Percentiles rank a stretch among this genome's conserved stretches.
Evolutionary conservation across 2,888 invertebrate genomes (phyloP).

Genomic region (Leucophenga maculata): DNA sequence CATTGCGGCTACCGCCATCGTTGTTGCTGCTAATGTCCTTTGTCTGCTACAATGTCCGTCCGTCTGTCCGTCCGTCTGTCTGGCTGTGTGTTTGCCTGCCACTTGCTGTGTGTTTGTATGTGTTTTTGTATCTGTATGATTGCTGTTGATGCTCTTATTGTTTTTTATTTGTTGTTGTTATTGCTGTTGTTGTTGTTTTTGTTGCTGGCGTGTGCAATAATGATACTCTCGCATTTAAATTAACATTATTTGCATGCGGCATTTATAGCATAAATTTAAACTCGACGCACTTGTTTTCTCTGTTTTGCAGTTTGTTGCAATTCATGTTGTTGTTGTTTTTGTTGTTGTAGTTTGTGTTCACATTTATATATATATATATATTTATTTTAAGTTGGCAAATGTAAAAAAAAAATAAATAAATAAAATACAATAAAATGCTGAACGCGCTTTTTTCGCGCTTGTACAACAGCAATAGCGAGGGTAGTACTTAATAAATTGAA

Average conservation of each 20-base stretch:
- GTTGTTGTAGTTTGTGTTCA: slow-evolving; percentile 29
- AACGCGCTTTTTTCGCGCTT: not conserved
- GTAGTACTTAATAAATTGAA: not conserved
- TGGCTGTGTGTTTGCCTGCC: not conserved
- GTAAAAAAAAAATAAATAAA: slow-evolving; percentile 8
- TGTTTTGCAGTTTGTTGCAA: slow-evolving; percentile 15
- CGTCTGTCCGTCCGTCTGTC: not conserved
- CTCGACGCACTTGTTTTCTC: slow-evolving; percentile 24
- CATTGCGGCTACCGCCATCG: slow-evolving; percentile 30
- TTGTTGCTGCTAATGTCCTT: slow-evolving; percentile 38
- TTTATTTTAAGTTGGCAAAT: slow-evolving; percentile 35
- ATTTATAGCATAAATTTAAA: slow-evolving; percentile 59
- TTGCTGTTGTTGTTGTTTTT: not conserved
- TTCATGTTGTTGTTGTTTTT: slow-evolving; percentile 1
- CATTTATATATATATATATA: not conserved
- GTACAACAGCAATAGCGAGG: not conserved
- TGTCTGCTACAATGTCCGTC: not conserved
- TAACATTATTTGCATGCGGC: slow-evolving; percentile 63
- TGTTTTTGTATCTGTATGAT: not conserved
- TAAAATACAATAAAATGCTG: no score
- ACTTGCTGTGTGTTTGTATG: not conserved
- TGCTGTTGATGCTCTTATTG: not conserved
- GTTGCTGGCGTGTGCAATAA: slow-evolving; percentile 30
- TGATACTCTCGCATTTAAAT: slow-evolving; percentile 60
- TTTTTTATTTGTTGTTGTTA: slow-evolving; percentile 7